Base-by-base conservation (phyloP, 2,113 vertebrate species). In the Natator depressus region DNA sequence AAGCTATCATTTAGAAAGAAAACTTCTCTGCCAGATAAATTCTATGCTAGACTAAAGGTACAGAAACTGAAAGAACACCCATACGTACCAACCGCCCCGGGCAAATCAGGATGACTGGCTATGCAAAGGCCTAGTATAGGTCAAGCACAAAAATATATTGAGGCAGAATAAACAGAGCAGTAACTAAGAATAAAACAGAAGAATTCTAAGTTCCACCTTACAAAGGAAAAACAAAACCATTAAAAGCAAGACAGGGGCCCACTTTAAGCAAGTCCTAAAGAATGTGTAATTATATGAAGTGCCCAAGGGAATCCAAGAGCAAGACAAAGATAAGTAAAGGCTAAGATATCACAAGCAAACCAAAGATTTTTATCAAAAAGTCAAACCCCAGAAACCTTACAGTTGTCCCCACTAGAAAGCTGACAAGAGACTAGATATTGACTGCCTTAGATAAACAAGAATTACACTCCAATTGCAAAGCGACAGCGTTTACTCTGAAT, bases 121-220 rank as follows among this genome's bases (percentile, higher is more conserved):
- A 55, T 31, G 79, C 53, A 50, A 35, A 1, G 11, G 54, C n/a
- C 94, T 90, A 95, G 94, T 95, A 95, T 17, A 96, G 93, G 84
- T 81, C 31, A 84, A 25, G 86, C 85, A 92, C 59, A 59, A 62
- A 93, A 76, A 76, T 76, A 76, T 27, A 76, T 8, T 14, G 12
- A 76, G 42, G 42, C 11, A 46, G 20, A 46, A 85, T 91, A 96
- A 96, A 90, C 80, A 82, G 80, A 59, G 84, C 82, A 90, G 50
- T 88, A 57, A 59, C 79, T 54, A 47, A 3, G 17, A 87, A n/a
- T 49, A 57, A 83, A n/a, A 42, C 59, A 79, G 90, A 84, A 92
- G 51, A 94, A 95, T 87, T 80, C 47, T 3, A 1, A 38, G 47
- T 42, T 91, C 84, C 84, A 51, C 11, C 31, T 4, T 1, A 1